phyloP scores from a whole-genome alignment of 1,140 invertebrate species.

The Lethocerus indicus region DNA sequence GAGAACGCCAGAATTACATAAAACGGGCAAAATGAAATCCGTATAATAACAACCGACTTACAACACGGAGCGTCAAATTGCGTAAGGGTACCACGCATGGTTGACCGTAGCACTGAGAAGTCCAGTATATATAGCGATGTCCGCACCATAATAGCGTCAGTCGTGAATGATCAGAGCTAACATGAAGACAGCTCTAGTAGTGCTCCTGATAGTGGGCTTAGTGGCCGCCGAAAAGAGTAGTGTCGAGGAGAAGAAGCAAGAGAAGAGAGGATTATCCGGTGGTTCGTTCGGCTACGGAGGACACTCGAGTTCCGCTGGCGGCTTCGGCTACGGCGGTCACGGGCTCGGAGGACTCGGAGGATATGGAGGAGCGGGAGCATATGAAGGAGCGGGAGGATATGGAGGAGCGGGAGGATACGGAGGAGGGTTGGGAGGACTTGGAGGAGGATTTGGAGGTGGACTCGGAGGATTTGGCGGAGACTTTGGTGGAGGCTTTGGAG shows the following conservation, averaged over 20 bases:
- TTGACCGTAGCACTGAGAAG: too few relatives aligned
- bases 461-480: background rate
- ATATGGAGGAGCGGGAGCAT: too few relatives aligned
- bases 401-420: background rate
- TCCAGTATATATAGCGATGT: too few relatives aligned
- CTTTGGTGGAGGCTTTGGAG: constrained; percentile 2
- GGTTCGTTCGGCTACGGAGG: background rate
- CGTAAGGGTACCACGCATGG: too few relatives aligned
- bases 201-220: constrained; percentile 1
- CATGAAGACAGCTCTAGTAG: too few relatives aligned
- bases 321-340: constrained; percentile 1
- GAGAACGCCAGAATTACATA: too few relatives aligned
- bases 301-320: background rate
- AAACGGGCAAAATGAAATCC: too few relatives aligned
- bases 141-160: too few relatives aligned
- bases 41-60: too few relatives aligned
- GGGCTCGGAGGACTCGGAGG: constrained; percentile 1
- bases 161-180: too few relatives aligned
- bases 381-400: background rate
- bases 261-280: constrained; percentile 1
- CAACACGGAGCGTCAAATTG: too few relatives aligned
- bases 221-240: background rate
- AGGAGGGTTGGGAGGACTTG: background rate
- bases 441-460: background rate
- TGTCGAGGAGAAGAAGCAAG: constrained; percentile 3